Percentiles rank a stretch among this genome's conserved stretches.
Conservation (phyloP, 1,140 invertebrate genomes). For the Acyrthosiphon pisum region DNA sequence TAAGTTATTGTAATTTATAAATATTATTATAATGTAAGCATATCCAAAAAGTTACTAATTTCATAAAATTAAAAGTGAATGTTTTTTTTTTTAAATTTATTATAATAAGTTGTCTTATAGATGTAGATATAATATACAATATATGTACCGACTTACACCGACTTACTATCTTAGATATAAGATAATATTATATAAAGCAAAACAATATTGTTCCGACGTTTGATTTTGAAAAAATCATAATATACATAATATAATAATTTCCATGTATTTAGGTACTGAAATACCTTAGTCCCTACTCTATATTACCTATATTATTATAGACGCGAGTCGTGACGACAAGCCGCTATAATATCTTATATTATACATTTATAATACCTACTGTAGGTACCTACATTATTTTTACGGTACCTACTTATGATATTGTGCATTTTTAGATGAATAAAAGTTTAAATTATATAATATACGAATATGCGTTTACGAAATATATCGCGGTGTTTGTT, state of each 20-base stretch:
- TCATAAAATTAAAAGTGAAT: constrained; percentile 1
- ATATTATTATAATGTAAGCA: not conserved
- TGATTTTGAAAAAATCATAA: too few relatives aligned
- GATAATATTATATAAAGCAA: not conserved
- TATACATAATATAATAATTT: not conserved
- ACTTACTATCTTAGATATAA: not conserved
- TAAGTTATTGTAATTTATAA: constrained; percentile 20
- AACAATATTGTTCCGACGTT: not conserved
- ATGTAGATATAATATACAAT: not conserved
- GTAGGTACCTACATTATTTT: not conserved
- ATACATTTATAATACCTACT: not conserved
- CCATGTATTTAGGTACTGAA: not conserved
- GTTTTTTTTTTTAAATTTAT: not conserved
- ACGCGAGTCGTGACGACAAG: too few relatives aligned
- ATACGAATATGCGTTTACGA: not conserved
- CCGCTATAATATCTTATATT: too few relatives aligned
- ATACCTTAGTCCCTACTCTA: too few relatives aligned
- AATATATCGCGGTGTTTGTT: not conserved
- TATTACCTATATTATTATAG: too few relatives aligned
- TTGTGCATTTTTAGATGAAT: constrained; percentile 2
- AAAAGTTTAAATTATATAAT: not conserved
- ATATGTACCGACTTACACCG: not conserved
- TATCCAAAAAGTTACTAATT: not conserved
- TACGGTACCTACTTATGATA: not conserved
- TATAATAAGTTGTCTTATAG: not conserved